Base-by-base conservation (phyloP, 2,113 vertebrate genomes). In the Scomber japonicus region DNA sequence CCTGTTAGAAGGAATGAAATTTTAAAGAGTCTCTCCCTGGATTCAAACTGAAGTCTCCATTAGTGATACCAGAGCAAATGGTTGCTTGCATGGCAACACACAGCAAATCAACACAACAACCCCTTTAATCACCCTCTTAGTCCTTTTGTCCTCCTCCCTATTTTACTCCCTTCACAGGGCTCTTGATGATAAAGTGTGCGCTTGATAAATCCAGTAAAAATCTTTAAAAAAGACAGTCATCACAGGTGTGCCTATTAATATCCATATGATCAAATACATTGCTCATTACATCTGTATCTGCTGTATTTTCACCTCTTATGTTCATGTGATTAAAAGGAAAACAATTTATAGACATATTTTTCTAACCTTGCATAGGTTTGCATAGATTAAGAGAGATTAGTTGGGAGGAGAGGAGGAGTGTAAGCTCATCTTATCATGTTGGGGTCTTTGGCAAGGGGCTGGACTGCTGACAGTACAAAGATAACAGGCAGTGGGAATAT, bases 21-120 rank as follows among this genome's bases (percentile, higher is more conserved):
- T 91, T 93, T 94, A 91, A 95, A 94, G 88, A 93, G 88, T 91
- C 75, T 77, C 89, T 83, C 82, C 69, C 83, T 75, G 78, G 87
- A 91, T 91, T 92, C 76, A 62, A 88, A 82, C 68, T 84, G 78
- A 90, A 89, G 80, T 91, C 91, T 94, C 92, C 90, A 94, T 94
- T 94, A 94, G 89, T 60, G 84, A 82, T 85, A 87, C 78, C 82
- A 21, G 60, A 85, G 83, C 81, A 61, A 91, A 94, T 91, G 89
- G 89, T 84, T 89, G 82, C 78, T 63, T 78, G 84, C 86, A 86
- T 78, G 77, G 85, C 83, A 92, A 91, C 88, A 76, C 44, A 44
- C 71, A 81, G 88, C 89, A 92, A 92, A 92, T 92, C 89, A 92
- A 88, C 83, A 88, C 83, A 88, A 88, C 77, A 81, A 50, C 61